Evolutionary conservation across 2,113 vertebrate genomes (phyloP).

Genomic region (Zosterops japonicus): DNA sequence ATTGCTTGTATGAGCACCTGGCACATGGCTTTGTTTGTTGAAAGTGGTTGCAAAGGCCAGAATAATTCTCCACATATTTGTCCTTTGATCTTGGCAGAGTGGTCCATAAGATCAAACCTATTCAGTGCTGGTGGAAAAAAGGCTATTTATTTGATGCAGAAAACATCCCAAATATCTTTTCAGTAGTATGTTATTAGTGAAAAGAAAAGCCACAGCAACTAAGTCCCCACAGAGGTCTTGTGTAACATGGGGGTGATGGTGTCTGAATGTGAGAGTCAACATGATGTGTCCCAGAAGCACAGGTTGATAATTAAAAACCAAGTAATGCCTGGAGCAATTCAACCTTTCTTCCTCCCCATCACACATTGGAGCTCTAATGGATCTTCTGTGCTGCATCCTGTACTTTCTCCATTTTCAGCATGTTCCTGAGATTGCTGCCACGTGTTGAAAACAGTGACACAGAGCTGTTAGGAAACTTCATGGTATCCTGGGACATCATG

Average conservation of each 20-base stretch:
- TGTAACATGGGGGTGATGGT: not conserved
- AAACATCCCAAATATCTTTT: not conserved
- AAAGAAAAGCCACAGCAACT: not conserved
- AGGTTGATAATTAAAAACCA: not conserved
- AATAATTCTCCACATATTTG: not conserved
- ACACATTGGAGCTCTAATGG: not conserved
- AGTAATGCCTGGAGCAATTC: not conserved
- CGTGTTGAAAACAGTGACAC: not conserved
- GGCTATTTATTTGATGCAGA: not conserved
- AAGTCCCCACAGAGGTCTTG: not conserved
- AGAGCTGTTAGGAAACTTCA: not conserved
- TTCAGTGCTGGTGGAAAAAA: not conserved
- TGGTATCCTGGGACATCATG: not conserved
- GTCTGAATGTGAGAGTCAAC: not conserved
- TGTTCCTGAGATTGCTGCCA: not conserved
- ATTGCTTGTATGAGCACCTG: not conserved
- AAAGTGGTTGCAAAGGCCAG: not conserved
- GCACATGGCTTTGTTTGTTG: not conserved
- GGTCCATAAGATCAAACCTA: not conserved
- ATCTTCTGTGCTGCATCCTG: not conserved
- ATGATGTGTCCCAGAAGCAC: not conserved
- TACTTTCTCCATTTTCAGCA: not conserved
- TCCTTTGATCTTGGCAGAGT: not conserved
- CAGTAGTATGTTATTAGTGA: too few relatives aligned
- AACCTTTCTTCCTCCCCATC: not conserved